These are phyloP conservation scores for Xylocampa areola DNA, from an alignment of 2,888 invertebrate species.

Conservation along the genomic window DNA sequence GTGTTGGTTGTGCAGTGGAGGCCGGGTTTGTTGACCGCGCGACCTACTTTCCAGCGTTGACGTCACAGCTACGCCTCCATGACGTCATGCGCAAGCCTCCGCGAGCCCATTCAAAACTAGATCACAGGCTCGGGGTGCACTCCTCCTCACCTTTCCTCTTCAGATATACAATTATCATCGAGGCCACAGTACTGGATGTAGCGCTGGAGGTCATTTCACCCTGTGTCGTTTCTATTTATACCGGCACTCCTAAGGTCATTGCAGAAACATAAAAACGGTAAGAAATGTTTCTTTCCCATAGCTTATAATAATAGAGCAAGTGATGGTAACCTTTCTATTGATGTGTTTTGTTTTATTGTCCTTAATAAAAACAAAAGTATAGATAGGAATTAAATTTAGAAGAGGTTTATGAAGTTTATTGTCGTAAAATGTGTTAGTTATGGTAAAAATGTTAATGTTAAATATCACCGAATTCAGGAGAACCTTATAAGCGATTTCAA, in stretches of 20 bases:
- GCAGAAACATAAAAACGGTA: constrained; percentile 21
- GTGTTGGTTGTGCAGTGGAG: constrained; percentile 74
- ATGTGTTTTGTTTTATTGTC: no score
- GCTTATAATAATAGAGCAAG: constrained; percentile 6
- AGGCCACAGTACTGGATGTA: constrained; percentile 68
- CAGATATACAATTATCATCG: constrained; percentile 65
- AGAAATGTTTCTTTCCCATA: constrained; percentile 1
- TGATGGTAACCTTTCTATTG: neutral
- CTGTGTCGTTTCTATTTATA: constrained; percentile 69
- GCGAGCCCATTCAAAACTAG: constrained; percentile 87
- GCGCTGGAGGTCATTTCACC: constrained; percentile 76
- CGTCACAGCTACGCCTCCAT: constrained; percentile 86
- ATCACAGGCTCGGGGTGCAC: constrained; percentile 80
- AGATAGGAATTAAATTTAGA: no score
- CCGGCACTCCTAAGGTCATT: constrained; percentile 65
- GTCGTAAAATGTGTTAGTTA: no score
- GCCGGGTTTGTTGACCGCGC: constrained; percentile 80
- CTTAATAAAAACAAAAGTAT: no score
- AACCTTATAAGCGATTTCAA: no score
- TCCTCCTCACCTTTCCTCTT: constrained; percentile 65
- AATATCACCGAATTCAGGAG: no score
- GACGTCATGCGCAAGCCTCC: constrained; percentile 85
- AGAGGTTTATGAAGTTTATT: no score
- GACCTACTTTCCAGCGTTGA: constrained; percentile 83
- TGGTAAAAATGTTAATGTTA: no score